These are phyloP conservation scores for Agrenia bidenticulata DNA, from an alignment of 2,888 invertebrate genomes.

Conservation along the genomic window DNA sequence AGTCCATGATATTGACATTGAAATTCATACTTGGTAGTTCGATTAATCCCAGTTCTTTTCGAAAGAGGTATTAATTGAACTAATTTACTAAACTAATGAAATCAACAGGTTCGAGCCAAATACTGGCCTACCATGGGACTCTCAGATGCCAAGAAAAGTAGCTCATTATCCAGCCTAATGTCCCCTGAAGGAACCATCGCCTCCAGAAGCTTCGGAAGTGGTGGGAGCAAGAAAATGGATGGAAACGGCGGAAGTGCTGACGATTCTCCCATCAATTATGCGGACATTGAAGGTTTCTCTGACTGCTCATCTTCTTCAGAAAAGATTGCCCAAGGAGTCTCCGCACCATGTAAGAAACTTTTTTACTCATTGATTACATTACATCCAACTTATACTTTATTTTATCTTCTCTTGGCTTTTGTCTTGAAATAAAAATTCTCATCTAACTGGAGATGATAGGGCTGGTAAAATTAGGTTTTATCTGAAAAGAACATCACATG, in stretches of 20 bases:
- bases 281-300: conserved; percentile 45
- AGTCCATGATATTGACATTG: no score
- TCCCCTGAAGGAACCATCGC: background rate
- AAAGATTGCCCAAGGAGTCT: background rate
- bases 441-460: no score
- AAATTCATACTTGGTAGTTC: no score
- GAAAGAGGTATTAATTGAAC: no score
- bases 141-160: conserved; percentile 27
- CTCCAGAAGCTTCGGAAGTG: conserved; percentile 31
- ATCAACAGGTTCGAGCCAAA: conserved; percentile 50
- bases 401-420: no score
- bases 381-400: no score
- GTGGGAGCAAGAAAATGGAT: conserved; percentile 17
- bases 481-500: no score
- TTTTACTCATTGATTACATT: no score
- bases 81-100: no score
- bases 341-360: background rate
- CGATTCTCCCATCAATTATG: conserved; percentile 48
- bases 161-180: conserved; percentile 15
- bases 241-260: conserved; percentile 15
- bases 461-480: no score
- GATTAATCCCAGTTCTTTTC: no score
- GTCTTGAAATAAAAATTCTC: no score
- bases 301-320: conserved; percentile 21
- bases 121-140: conserved; percentile 49